Conservation (phyloP, 2,113 vertebrate species). For the Poeciliopsis retropinna region DNA sequence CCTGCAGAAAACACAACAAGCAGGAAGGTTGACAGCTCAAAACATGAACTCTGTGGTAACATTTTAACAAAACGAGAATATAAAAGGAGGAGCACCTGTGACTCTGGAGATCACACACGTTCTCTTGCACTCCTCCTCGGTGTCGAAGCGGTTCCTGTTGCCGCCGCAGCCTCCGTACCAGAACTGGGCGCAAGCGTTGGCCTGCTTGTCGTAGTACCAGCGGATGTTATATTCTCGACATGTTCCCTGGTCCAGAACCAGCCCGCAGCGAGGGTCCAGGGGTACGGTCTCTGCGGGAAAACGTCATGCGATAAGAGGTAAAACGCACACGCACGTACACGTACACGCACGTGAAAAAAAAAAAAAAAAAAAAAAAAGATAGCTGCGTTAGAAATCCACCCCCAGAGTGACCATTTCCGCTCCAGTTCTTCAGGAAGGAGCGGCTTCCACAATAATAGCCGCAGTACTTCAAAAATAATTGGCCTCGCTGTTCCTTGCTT, state of each 20-base stretch:
- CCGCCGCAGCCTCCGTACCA: constrained; percentile 85
- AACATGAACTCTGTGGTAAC: too few species aligned
- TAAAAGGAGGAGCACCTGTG: constrained; percentile 32
- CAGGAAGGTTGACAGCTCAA: neutral
- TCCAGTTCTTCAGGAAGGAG: constrained; percentile 15
- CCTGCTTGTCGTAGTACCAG: constrained; percentile 86
- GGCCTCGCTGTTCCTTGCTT: constrained; percentile 18
- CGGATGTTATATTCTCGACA: constrained; percentile 85
- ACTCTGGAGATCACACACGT: constrained; percentile 75
- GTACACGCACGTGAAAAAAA: rapidly evolving
- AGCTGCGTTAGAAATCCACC: neutral
- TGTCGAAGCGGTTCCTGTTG: constrained; percentile 87
- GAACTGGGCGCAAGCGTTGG: constrained; percentile 88
- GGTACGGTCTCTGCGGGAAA: constrained; percentile 69
- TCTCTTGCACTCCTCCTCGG: constrained; percentile 83
- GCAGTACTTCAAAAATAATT: constrained; percentile 30
- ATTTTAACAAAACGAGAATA: neutral
- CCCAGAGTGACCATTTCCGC: constrained; percentile 4
- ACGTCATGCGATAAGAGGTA: neutral
- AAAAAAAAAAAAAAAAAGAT: neutral
- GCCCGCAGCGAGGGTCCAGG: constrained; percentile 68
- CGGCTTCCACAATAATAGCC: constrained; percentile 8
- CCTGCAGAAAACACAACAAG: constrained; percentile 38
- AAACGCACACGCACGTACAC: neutral
- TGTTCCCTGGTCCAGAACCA: constrained; percentile 82